Base-by-base conservation (phyloP, 2,797 vertebrate species). In the Micropoecilia bifurca region DNA sequence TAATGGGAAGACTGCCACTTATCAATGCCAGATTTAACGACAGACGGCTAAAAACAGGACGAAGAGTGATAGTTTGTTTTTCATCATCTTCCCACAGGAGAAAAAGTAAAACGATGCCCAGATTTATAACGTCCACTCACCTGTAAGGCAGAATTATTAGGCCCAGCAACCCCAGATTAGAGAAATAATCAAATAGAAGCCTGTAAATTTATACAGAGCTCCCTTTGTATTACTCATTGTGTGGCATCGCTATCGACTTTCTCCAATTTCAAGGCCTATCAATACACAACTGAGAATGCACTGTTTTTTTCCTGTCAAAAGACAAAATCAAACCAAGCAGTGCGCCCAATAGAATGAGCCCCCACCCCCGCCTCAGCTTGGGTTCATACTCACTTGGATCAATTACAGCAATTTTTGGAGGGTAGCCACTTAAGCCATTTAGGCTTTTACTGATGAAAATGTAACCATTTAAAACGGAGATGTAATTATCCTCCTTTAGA, bases 31-130 rank as follows among this genome's bases (percentile, higher is more conserved):
- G 86, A 92, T 91, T 90, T 93, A 95, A 94, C 92, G 87, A 91
- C 93, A 88, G 89, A 85, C 88, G 81, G 88, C 85, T 95, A 91
- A 91, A 93, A 95, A 93, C 90, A 91, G 89, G 89, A 77, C 81
- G 89, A 94, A 95, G 91, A 94, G 90, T 94, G 89, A 95, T 94
- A 91, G 95, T 95, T 93, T 94, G 91, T 92, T 91, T 94, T 95
- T 94, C 92, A 94, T 94, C 94, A 93, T 94, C 91, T 82, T 87
- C n/a, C 74, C 20, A 85, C 46, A 81, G 73, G 75, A 73, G 76
- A 73, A 92, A 87, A 92, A 93, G 90, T 93, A 87, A 94, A 91
- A 93, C 72, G 87, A 90, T 88, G 91, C 66, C 0, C 36, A 85
- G 86, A 93, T 94, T 94, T 92, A 94, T 90, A 79, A 77, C 77